Evolutionary conservation across 2,888 invertebrate species (phyloP), one percentile per base, ranked within the genome.

Genomic region (Brenthis ino): DNA sequence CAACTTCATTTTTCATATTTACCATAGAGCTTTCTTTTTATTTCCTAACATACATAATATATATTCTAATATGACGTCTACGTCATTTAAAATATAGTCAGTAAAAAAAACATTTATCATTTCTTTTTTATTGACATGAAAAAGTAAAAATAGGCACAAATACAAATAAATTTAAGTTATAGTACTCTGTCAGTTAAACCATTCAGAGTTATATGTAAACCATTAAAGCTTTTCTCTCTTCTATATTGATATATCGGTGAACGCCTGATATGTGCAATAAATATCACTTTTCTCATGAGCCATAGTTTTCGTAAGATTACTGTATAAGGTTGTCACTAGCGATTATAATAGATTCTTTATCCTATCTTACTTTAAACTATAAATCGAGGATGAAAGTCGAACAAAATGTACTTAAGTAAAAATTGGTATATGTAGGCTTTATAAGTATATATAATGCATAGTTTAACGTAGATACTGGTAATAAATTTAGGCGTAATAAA

Each of bases 361-460:
- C 86, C 87, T 85, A 84, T 84, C 55, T 66, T 71, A 68, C 58
- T 66, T 71, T 71, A 84, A 81, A 82, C 76, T 81, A 78, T 83
- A 81, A 84, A 86, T 87, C 86, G 86, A 87, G 85, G 85, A 81
- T 81, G 77, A 81, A 85, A 88, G 89, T 90, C 86, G 89, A 92
- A 91, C 89, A 91, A 90, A 89, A 90, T 90, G 93, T 93, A 93
- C 93, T 92, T 93, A 93, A 92, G 89, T 89, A 89, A 91, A 28
- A 83, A 82, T 91, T 84, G 87, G 85, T 87, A 83, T 91, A 91
- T 89, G 90, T 92, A 92, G 89, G 92, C 92, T 93, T 93, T 91
- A 91, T 91, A 92, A 91, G 91, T 91, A 89, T 90, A 89, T 89
- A 88, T 89, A 89, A 90, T 86, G 89, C 91, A 85, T 93, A 91